phyloP scores from a whole-genome alignment of 2,797 vertebrate genomes.

The Manis javanica region DNA sequence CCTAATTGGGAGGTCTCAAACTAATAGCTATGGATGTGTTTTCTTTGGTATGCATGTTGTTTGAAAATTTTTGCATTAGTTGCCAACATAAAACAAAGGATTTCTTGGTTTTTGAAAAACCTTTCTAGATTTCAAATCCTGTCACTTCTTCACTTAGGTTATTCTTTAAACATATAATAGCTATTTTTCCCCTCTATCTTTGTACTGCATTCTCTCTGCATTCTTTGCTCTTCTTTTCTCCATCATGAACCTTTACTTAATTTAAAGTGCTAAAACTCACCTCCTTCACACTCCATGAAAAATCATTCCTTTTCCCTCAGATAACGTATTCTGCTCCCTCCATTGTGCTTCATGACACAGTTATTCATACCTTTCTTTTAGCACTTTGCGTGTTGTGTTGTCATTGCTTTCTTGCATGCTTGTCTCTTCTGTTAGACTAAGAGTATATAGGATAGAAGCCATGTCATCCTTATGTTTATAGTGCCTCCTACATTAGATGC shows the following conservation, averaged over 20 bases:
- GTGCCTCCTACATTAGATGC: neutral
- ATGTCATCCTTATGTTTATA: neutral
- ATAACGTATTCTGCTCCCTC: neutral
- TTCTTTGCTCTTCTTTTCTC: constrained; percentile 28
- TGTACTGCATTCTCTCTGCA: constrained; percentile 8
- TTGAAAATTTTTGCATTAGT: constrained; percentile 49
- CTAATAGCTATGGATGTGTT: neutral
- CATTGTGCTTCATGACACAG: neutral
- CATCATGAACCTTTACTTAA: neutral
- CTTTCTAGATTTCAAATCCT: neutral
- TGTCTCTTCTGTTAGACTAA: constrained; percentile 30
- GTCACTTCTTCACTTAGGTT: neutral
- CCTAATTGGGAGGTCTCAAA: neutral
- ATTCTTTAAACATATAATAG: neutral
- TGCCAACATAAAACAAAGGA: neutral
- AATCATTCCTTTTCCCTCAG: neutral
- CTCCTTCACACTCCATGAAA: neutral
- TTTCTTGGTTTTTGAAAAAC: neutral
- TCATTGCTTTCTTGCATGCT: constrained; percentile 38
- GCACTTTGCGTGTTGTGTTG: neutral
- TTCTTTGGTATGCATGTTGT: neutral
- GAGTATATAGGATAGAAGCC: neutral
- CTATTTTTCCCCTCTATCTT: neutral
- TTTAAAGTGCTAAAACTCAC: neutral
- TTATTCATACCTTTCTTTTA: constrained; percentile 12